Conservation (phyloP, 1,140 invertebrate genomes). For the Bombus turneri region DNA sequence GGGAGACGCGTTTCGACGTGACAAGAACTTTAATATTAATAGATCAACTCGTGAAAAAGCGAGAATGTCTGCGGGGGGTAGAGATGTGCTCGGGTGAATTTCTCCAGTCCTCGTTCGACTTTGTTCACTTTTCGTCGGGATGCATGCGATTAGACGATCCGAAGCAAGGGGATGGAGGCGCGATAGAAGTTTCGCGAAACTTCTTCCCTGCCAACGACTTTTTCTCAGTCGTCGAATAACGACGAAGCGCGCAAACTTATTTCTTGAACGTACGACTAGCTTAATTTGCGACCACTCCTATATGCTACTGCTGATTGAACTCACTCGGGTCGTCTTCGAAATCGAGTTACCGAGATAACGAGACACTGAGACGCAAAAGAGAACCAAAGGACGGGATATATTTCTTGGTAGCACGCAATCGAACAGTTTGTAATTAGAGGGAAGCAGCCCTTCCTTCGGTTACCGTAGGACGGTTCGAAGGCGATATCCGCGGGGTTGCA, state of each 20-base stretch:
- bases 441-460: too few species aligned
- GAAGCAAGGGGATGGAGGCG: neutral
- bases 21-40: slow-evolving; percentile 24
- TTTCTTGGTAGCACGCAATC: too few species aligned
- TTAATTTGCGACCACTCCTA: slow-evolving; percentile 8
- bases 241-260: neutral
- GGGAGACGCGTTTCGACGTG: neutral
- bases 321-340: too few species aligned
- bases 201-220: neutral
- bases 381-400: too few species aligned
- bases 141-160: neutral
- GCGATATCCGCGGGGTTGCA: neutral
- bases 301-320: too few species aligned
- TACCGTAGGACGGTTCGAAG: neutral
- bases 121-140: neutral
- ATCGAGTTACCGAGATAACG: too few species aligned
- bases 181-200: neutral
- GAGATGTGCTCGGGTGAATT: too few species aligned
- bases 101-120: too few species aligned
- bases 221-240: neutral
- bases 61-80: neutral
- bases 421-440: slow-evolving; percentile 7
- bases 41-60: neutral
- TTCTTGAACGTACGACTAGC: neutral
- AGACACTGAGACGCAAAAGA: too few species aligned